Percentiles rank a stretch among this genome's conserved stretches.
These are phyloP conservation scores for Orthonevra nobilis DNA, from an alignment of 2,888 invertebrate species.

Conservation along the genomic window DNA sequence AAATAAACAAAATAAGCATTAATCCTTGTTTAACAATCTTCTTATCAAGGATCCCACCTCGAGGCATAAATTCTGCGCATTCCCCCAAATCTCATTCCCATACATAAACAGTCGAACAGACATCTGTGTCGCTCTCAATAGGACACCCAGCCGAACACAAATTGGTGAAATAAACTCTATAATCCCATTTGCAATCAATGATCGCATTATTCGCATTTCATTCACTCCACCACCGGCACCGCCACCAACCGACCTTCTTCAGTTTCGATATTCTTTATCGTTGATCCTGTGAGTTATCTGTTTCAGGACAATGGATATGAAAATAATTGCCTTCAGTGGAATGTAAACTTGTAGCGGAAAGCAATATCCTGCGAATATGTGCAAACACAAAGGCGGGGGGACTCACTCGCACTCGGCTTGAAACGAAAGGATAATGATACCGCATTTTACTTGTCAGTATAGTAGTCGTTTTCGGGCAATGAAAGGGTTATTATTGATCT, in stretches of 20 bases:
- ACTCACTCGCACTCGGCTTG: constrained; percentile 2
- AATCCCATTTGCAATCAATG: constrained; percentile 70
- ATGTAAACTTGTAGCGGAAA: constrained; percentile 36
- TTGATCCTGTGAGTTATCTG: constrained; percentile 45
- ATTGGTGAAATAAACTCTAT: constrained; percentile 69
- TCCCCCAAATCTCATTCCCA: constrained; percentile 13
- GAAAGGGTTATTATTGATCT: constrained; percentile 68
- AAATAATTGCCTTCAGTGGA: constrained; percentile 67
- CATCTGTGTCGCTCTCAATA: constrained; percentile 28
- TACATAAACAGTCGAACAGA: constrained; percentile 24
- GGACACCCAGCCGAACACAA: constrained; percentile 38
- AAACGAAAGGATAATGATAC: constrained; percentile 51
- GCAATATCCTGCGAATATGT: constrained; percentile 43
- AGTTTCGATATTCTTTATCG: constrained; percentile 27
- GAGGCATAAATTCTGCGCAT: constrained; percentile 33
- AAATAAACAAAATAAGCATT: too few relatives aligned
- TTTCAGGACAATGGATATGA: constrained; percentile 57
- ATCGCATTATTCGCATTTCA: constrained; percentile 67
- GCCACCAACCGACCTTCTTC: not conserved
- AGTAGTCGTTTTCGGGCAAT: constrained; percentile 49
- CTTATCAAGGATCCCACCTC: constrained; percentile 53
- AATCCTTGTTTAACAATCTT: constrained; percentile 57
- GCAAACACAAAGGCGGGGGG: constrained; percentile 3
- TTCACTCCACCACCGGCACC: constrained; percentile 38
- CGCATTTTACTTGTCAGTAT: constrained; percentile 54